Evolutionary conservation across 2,797 vertebrate species (phyloP), one percentile per base, ranked within the genome.

Genomic region (Chaenodraco wilsoni): DNA sequence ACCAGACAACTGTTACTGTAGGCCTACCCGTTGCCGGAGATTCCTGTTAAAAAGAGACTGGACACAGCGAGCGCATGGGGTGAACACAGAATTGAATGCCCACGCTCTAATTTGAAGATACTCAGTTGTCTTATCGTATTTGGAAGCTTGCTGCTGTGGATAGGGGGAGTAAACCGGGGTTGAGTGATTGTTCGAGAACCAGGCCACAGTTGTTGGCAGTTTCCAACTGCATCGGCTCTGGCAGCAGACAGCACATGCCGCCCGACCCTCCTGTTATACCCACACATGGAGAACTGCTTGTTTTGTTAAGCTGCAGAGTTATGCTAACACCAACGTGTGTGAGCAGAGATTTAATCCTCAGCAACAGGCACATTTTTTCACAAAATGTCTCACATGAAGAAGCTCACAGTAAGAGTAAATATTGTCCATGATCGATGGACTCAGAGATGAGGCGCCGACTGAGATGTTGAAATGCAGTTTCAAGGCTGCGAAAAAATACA

Each of bases 71-170:
- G 81, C 71, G 76, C 54, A 54, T 49, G 61, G 61, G 78, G 52
- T 63, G 54, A 78, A 67, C 72, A 43, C 69, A 68, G 60, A 74
- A 64, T 69, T 71, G 71, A 62, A 78, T 67, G 68, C 64, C 69
- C 49, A 51, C 1, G 3, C 46, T 81, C 48, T 77, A 60, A 81
- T 84, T 69, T 84, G 69, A 84, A 82, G 72, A 75, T 33, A 19
- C 50, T 74, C 69, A 17, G 37, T 69, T 76, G 66, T 84, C 67
- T 76, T 74, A 55, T 85, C 70, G 72, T 46, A 51, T 83, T 68
- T 57, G 54, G 31, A 57, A 72, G 55, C 59, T 19, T 69, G 74
- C 72, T 61, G 64, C 63, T 71, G 50, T 44, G 61, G 17, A 3
- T 23, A 15, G 50, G 60, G 51, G n/a, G 37, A 21, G 43, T 54